Conservation (phyloP, 2,797 vertebrate species). For the Mus spretus region DNA sequence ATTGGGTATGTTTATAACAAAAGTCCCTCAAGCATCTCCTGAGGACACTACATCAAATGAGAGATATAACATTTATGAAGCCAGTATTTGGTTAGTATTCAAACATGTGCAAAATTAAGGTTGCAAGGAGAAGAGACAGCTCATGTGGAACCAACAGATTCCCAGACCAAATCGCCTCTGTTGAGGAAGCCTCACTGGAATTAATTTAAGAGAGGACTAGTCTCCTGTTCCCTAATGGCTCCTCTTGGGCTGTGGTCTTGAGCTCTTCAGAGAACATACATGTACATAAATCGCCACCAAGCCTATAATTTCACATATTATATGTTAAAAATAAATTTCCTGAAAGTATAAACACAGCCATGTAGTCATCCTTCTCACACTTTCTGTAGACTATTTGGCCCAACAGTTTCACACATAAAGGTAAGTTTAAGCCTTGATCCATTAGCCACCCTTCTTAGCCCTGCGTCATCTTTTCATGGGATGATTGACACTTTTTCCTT, state of each 20-base stretch:
- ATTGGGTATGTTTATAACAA: neutral
- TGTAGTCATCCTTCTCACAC: conserved; percentile 48
- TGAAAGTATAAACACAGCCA: conserved; percentile 53
- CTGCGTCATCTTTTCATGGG: conserved; percentile 31
- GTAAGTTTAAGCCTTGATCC: conserved; percentile 66
- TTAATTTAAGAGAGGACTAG: conserved; percentile 1
- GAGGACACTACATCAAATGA: neutral
- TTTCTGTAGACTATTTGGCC: conserved; percentile 25
- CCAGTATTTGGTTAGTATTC: neutral
- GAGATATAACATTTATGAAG: neutral
- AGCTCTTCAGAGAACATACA: neutral
- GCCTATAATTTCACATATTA: conserved; percentile 8
- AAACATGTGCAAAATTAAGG: conserved; percentile 11
- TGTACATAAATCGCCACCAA: conserved; percentile 37
- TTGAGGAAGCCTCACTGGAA: neutral
- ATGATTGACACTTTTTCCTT: conserved; percentile 48
- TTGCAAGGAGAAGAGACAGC: neutral
- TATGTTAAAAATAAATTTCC: conserved; percentile 65
- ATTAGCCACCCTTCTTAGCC: conserved; percentile 28
- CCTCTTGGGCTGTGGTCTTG: conserved; percentile 12
- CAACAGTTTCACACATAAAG: conserved; percentile 52
- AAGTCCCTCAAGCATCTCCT: neutral
- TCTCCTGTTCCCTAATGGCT: neutral
- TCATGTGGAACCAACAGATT: neutral
- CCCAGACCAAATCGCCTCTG: conserved; percentile 8